phyloP scores from a whole-genome alignment of 2,888 invertebrate species.

The Hylaea fasciaria region DNA sequence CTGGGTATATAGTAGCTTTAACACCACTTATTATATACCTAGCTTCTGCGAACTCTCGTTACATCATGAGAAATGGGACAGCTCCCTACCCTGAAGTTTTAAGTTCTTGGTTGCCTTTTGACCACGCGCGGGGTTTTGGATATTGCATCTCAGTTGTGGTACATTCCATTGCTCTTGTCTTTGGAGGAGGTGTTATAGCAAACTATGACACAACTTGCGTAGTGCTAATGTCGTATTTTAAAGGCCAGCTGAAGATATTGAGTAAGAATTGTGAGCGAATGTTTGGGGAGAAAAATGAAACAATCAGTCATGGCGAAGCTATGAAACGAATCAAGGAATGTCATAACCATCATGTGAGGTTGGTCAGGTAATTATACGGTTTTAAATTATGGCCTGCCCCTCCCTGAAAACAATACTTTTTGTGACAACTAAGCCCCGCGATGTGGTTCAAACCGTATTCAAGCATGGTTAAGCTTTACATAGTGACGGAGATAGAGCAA shows the following conservation, averaged over 20 bases:
- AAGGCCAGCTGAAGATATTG: slow-evolving; percentile 70
- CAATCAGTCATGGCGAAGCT: slow-evolving; percentile 48
- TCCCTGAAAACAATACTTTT: too few relatives aligned
- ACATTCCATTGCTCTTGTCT: slow-evolving; percentile 64
- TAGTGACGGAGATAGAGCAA: too few relatives aligned
- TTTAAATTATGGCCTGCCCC: background rate
- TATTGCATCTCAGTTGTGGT: slow-evolving; percentile 59
- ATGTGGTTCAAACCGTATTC: too few relatives aligned
- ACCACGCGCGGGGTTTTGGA: slow-evolving; percentile 62
- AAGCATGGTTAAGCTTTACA: too few relatives aligned
- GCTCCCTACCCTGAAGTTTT: slow-evolving; percentile 70
- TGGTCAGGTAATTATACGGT: slow-evolving; percentile 61
- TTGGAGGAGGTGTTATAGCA: slow-evolving; percentile 73
- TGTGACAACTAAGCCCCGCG: too few relatives aligned
- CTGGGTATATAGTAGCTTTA: slow-evolving; percentile 63
- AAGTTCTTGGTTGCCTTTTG: slow-evolving; percentile 74
- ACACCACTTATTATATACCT: slow-evolving; percentile 61
- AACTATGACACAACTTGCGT: slow-evolving; percentile 73
- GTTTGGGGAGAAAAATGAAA: slow-evolving; percentile 53
- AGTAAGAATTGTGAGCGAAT: slow-evolving; percentile 61
- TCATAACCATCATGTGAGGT: slow-evolving; percentile 61
- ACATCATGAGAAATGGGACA: slow-evolving; percentile 54
- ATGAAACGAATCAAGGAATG: slow-evolving; percentile 60
- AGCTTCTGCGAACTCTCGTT: slow-evolving; percentile 51
- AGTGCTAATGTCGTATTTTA: slow-evolving; percentile 71